A percentile compares a stretch with the other conserved stretches of the same genome.
These are phyloP conservation scores for Clarias pachynema DNA, from an alignment of 2,797 vertebrate species.

Conservation along the genomic window DNA sequence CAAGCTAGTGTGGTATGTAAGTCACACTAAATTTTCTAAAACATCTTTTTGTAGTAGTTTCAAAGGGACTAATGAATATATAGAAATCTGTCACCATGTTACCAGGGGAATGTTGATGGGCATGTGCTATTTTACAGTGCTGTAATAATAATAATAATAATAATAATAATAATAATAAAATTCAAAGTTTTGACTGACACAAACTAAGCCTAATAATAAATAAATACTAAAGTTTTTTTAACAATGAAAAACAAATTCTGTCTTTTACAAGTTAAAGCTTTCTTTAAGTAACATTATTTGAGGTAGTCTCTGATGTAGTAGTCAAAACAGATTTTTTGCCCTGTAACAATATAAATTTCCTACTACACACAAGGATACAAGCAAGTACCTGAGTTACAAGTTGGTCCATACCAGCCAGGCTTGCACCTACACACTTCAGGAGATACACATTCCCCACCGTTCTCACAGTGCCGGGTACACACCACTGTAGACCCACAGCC, in stretches of 20 bases:
- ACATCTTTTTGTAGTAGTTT: neutral
- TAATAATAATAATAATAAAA: too few relatives aligned
- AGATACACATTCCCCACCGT: constrained; percentile 84
- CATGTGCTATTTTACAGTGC: neutral
- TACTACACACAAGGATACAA: neutral
- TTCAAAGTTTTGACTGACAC: neutral
- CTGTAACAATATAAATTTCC: neutral
- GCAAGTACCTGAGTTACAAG: constrained; percentile 84
- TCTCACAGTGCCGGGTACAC: constrained; percentile 92
- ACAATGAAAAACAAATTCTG: neutral
- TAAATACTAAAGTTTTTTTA: neutral
- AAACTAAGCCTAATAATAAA: neutral
- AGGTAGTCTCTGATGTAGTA: neutral
- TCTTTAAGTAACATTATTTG: neutral
- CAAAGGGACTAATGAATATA: neutral
- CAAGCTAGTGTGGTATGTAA: neutral
- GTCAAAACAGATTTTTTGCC: neutral
- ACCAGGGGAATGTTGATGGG: too few relatives aligned
- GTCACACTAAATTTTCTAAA: too few relatives aligned
- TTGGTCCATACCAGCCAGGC: constrained; percentile 86
- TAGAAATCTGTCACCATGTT: neutral
- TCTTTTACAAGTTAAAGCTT: neutral
- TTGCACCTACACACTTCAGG: constrained; percentile 87
- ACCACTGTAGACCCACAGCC: constrained; percentile 77
- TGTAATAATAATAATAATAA: too few relatives aligned